These are phyloP conservation scores for Abrostola tripartita DNA, from an alignment of 2,888 invertebrate genomes.

Conservation along the genomic window DNA sequence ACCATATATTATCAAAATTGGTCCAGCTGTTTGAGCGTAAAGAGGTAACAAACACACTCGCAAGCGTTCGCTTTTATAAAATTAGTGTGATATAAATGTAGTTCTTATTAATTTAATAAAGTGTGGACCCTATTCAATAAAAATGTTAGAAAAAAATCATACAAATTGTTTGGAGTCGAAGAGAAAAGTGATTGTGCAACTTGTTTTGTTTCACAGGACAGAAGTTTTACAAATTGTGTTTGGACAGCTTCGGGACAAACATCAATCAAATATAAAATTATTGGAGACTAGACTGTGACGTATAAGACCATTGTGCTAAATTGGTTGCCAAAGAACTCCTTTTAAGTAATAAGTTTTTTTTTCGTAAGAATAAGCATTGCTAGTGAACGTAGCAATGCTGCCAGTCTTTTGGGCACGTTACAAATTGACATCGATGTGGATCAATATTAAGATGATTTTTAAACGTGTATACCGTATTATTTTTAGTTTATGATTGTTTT, in stretches of 20 bases:
- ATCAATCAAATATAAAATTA: constrained; percentile 46
- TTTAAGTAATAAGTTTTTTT: neutral
- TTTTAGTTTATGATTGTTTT: too few species aligned
- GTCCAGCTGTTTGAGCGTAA: too few species aligned
- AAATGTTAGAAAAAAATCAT: constrained; percentile 32
- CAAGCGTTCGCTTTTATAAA: too few species aligned
- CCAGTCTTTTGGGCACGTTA: too few species aligned
- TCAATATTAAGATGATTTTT: too few species aligned
- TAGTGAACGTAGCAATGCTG: too few species aligned
- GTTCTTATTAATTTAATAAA: neutral
- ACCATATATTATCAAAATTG: too few species aligned
- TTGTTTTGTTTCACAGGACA: constrained; percentile 43
- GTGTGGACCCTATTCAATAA: neutral
- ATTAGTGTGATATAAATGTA: neutral
- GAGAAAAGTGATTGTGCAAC: constrained; percentile 44
- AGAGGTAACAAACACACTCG: too few species aligned
- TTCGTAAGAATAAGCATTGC: too few species aligned
- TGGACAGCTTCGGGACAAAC: constrained; percentile 31
- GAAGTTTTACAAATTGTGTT: constrained; percentile 47
- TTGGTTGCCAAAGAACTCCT: neutral
- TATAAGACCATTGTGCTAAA: neutral
- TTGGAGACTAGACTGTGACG: constrained; percentile 9
- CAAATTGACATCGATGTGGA: too few species aligned
- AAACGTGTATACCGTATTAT: too few species aligned
- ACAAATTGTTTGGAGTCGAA: constrained; percentile 25